phyloP scores from a whole-genome alignment of 2,888 invertebrate genomes.

The Plebejus melissa region DNA sequence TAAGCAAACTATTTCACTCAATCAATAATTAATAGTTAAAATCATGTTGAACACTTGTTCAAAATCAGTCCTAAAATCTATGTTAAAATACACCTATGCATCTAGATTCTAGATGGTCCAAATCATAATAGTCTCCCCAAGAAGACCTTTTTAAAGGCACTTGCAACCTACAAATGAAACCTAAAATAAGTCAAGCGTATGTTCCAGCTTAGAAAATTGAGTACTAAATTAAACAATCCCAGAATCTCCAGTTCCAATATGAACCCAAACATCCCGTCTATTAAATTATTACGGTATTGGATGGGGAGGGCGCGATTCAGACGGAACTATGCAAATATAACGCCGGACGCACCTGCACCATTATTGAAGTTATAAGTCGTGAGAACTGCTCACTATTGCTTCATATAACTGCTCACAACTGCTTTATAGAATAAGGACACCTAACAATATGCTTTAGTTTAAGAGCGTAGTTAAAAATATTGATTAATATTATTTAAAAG shows the following conservation, averaged over 20 bases:
- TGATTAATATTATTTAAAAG: too few species aligned
- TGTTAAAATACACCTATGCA: too few species aligned
- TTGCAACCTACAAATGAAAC: neutral
- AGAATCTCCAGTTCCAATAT: neutral
- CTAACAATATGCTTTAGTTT: too few species aligned
- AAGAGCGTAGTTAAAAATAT: too few species aligned
- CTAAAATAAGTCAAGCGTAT: neutral
- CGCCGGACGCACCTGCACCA: conserved; percentile 69
- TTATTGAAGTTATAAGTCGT: conserved; percentile 78
- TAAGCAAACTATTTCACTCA: too few species aligned
- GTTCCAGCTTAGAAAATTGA: neutral
- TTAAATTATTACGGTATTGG: conserved; percentile 8
- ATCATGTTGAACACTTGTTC: too few species aligned
- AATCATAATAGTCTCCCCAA: too few species aligned
- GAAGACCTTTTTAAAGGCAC: too few species aligned
- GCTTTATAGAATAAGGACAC: neutral
- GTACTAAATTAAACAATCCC: conserved; percentile 4
- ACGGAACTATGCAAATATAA: conserved; percentile 62
- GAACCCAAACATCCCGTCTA: conserved; percentile 1
- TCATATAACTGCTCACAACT: conserved; percentile 29
- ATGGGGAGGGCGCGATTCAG: conserved; percentile 36
- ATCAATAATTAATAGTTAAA: too few species aligned
- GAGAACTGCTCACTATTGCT: conserved; percentile 58
- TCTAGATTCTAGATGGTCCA: too few species aligned
- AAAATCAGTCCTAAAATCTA: too few species aligned